phyloP scores from a whole-genome alignment of 2,113 vertebrate genomes.

The Ia io region DNA sequence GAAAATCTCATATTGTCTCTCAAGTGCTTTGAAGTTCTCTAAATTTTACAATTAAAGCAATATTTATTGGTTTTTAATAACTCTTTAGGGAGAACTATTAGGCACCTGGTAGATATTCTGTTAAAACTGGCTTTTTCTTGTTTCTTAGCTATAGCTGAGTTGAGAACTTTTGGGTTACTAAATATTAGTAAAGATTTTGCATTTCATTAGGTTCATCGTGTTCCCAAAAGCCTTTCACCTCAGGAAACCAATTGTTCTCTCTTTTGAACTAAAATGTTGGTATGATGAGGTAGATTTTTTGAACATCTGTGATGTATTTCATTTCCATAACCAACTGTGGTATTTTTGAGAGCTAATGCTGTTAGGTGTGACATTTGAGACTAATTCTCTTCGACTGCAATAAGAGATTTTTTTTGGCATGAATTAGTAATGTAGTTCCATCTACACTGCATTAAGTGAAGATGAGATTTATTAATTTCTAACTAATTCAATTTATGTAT shows the following conservation, averaged over 20 bases:
- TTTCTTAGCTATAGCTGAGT: conserved; percentile 21
- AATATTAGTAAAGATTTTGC: conserved; percentile 53
- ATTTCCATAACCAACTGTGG: conserved; percentile 35
- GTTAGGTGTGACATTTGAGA: conserved; percentile 58
- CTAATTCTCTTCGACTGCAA: conserved; percentile 27
- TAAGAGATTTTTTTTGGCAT: not conserved
- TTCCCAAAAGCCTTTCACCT: conserved; percentile 41
- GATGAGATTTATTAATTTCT: conserved; percentile 10
- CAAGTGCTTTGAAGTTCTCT: not conserved
- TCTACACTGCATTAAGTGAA: not conserved
- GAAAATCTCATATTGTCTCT: not conserved
- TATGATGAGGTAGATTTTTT: conserved; percentile 37
- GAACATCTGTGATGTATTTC: conserved; percentile 43
- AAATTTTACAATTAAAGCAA: not conserved
- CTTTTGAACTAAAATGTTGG: conserved; percentile 45
- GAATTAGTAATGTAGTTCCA: conserved; percentile 30
- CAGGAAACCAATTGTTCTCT: conserved; percentile 46
- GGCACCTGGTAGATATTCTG: not conserved
- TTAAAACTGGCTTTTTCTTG: conserved; percentile 32
- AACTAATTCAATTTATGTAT: conserved; percentile 7
- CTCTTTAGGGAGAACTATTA: not conserved
- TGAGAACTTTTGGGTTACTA: conserved; percentile 11
- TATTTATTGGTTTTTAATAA: conserved; percentile 6
- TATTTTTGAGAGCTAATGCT: conserved; percentile 56
- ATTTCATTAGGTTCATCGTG: conserved; percentile 42